These are phyloP conservation scores for Lipophrys pholis DNA, from an alignment of 2,113 vertebrate species.

Conservation along the genomic window DNA sequence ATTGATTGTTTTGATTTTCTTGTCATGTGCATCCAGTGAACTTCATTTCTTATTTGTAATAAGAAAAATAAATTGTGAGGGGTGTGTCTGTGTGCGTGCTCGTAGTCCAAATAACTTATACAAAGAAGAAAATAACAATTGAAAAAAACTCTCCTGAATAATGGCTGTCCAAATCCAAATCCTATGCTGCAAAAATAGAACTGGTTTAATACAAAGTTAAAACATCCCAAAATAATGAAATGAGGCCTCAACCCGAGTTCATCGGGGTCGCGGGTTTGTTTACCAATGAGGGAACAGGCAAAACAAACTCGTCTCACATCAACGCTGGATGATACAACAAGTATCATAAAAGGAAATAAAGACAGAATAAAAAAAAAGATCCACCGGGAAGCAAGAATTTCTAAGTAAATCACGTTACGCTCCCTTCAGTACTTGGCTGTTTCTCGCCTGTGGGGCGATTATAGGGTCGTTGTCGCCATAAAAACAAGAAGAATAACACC, in stretches of 20 bases:
- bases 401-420: conserved; percentile 18
- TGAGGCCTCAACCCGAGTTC: conserved; percentile 33
- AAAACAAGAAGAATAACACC: conserved; percentile 8
- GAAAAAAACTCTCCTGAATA: neutral
- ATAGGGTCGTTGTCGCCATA: conserved; percentile 22
- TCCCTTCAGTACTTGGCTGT: neutral
- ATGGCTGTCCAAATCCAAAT: conserved; percentile 29
- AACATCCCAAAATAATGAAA: neutral
- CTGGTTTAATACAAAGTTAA: conserved; percentile 26
- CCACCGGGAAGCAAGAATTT: conserved; percentile 23
- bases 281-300: conserved; percentile 35
- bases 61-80: conserved; percentile 11
- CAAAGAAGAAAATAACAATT: neutral
- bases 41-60: conserved; percentile 22
- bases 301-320: conserved; percentile 38
- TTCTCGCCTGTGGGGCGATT: conserved; percentile 9
- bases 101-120: too few species aligned
- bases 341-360: conserved; percentile 26
- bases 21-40: neutral
- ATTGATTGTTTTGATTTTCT: conserved; percentile 19
- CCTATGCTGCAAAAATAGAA: conserved; percentile 24
- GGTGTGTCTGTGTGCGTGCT: neutral
- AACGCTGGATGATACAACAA: conserved; percentile 13
- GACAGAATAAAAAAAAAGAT: neutral
- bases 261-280: conserved; percentile 36